Evolutionary conservation across 2,888 invertebrate species (phyloP).

Genomic region (Yponomeuta malinellus): DNA sequence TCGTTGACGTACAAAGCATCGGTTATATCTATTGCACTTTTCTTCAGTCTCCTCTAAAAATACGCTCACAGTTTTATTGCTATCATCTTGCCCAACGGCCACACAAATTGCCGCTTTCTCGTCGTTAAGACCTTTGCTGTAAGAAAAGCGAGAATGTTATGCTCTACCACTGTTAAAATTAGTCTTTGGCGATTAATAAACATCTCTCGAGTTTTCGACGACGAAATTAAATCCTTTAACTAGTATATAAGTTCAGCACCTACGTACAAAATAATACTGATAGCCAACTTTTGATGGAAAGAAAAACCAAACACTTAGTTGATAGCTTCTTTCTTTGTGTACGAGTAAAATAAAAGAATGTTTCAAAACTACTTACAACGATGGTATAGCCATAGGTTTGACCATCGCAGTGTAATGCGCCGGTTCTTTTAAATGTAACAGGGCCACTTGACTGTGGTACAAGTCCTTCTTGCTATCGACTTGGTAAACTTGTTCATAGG

Average conservation of each 20-base stretch:
- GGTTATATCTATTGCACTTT: conserved; percentile 67
- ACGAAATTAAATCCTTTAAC: too few species aligned
- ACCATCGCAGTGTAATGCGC: conserved; percentile 78
- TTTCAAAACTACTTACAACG: conserved; percentile 50
- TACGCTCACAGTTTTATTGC: conserved; percentile 68
- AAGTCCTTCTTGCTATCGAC: conserved; percentile 77
- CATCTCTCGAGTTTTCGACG: too few species aligned
- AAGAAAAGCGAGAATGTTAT: conserved; percentile 1
- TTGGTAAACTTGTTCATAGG: conserved; percentile 81
- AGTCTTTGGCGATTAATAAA: too few species aligned
- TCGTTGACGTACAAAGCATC: conserved; percentile 69
- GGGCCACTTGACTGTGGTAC: conserved; percentile 73
- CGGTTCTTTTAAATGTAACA: conserved; percentile 78
- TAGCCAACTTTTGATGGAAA: too few species aligned
- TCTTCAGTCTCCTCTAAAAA: conserved; percentile 62
- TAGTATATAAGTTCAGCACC: too few species aligned
- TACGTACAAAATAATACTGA: too few species aligned
- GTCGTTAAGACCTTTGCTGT: conserved; percentile 39
- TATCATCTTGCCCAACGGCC: conserved; percentile 73
- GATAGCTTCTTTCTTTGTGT: too few species aligned
- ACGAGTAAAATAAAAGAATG: not conserved
- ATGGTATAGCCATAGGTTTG: conserved; percentile 77
- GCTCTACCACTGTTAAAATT: too few species aligned
- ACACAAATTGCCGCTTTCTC: conserved; percentile 73
- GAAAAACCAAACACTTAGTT: too few species aligned